Conservation (phyloP, 2,797 vertebrate genomes). For the Eidolon dupreanum region DNA sequence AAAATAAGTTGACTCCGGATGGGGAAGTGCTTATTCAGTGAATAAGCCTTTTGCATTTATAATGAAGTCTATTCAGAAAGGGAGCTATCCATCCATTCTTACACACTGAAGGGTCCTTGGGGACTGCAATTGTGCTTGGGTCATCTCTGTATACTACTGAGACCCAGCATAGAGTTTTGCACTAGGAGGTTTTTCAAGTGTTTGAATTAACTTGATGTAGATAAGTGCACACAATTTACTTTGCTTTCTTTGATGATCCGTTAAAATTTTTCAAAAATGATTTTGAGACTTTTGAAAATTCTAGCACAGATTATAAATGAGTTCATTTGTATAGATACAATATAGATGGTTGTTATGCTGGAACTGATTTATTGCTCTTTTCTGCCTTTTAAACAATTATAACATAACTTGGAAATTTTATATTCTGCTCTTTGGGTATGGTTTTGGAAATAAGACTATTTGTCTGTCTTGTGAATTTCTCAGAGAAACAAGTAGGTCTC, state of each 20-base stretch:
- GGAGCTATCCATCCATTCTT: neutral
- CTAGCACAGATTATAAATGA: neutral
- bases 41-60: neutral
- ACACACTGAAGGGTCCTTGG: neutral
- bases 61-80: neutral
- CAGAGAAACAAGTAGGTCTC: slow-evolving; percentile 8
- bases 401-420: neutral
- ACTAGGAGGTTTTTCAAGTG: neutral
- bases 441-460: slow-evolving; percentile 29
- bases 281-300: slow-evolving; percentile 31
- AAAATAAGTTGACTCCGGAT: neutral
- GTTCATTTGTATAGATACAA: neutral
- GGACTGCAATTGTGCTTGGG: neutral
- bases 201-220: slow-evolving; percentile 29
- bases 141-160: neutral
- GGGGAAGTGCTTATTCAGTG: neutral
- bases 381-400: neutral
- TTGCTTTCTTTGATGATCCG: neutral
- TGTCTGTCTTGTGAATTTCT: neutral
- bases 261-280: neutral
- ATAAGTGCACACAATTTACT: neutral
- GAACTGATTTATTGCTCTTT: neutral
- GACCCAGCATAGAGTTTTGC: neutral
- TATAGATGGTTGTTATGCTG: neutral
- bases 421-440: neutral